phyloP scores from a whole-genome alignment of 2,113 vertebrate genomes.

The Hydropotes inermis region DNA sequence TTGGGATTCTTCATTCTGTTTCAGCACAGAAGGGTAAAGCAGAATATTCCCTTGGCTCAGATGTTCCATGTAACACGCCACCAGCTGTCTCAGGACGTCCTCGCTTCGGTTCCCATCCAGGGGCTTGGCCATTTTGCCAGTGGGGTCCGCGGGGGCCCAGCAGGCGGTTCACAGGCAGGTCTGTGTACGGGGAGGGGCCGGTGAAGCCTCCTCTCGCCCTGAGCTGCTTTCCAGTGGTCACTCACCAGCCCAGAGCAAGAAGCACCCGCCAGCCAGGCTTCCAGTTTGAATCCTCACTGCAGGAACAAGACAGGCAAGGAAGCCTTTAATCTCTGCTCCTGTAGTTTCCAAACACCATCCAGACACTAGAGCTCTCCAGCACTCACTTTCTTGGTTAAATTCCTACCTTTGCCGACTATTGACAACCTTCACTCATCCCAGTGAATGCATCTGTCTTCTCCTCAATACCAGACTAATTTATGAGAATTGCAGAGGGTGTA shows the following conservation, averaged over 20 bases:
- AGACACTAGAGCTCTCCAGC: background rate
- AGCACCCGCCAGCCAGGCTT: background rate
- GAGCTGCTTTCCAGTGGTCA: background rate
- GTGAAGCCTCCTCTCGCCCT: background rate
- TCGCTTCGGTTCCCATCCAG: background rate
- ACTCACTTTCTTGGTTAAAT: background rate
- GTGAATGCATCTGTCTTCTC: background rate
- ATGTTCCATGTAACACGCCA: fast-evolving
- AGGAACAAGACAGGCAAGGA: background rate
- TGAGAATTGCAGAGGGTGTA: background rate
- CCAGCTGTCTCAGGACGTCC: background rate
- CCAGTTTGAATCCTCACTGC: background rate
- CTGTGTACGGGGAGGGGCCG: fast-evolving
- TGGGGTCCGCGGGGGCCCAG: background rate
- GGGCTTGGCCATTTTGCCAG: background rate
- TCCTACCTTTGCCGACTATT: background rate
- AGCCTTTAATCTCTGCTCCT: background rate
- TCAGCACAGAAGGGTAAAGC: background rate
- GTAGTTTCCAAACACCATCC: background rate
- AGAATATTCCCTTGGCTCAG: background rate
- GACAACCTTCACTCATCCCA: background rate
- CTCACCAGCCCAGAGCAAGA: background rate
- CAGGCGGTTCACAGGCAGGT: background rate
- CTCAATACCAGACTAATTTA: background rate
- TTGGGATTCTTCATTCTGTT: background rate